Evolutionary conservation across 2,888 invertebrate genomes (phyloP).

Genomic region (Tipula lateralis): DNA sequence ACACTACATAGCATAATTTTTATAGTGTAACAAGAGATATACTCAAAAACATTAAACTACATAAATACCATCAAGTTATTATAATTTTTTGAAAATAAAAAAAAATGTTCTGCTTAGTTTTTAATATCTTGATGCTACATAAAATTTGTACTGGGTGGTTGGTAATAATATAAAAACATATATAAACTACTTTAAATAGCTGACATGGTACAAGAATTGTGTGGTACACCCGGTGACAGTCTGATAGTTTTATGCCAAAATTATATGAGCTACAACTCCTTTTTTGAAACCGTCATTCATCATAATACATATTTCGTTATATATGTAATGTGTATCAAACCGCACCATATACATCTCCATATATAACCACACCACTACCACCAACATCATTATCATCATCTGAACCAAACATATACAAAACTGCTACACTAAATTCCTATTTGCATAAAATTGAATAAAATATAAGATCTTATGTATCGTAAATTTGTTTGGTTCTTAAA

Average conservation of each 20-base stretch:
- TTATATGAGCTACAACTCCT: background rate
- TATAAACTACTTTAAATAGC: background rate
- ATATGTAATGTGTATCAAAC: background rate
- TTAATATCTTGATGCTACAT: background rate
- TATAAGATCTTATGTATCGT: background rate
- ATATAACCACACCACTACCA: background rate
- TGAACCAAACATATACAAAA: background rate
- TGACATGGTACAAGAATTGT: background rate
- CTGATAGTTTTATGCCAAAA: background rate
- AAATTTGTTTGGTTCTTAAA: background rate
- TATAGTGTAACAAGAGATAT: background rate
- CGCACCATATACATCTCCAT: background rate
- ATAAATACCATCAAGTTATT: conserved; percentile 11
- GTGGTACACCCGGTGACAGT: background rate
- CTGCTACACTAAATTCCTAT: background rate
- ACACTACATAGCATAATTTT: background rate
- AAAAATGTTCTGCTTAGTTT: background rate
- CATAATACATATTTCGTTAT: background rate
- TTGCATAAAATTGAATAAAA: conserved; percentile 19
- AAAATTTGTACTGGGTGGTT: background rate
- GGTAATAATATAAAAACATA: background rate
- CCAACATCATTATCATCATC: background rate
- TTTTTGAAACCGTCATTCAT: background rate
- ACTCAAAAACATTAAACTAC: conserved; percentile 6
- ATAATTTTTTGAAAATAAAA: background rate